A percentile compares a stretch with the other conserved stretches of the same genome.
Evolutionary conservation across 2,113 vertebrate genomes (phyloP).

Genomic region (Datnioides undecimradiatus): DNA sequence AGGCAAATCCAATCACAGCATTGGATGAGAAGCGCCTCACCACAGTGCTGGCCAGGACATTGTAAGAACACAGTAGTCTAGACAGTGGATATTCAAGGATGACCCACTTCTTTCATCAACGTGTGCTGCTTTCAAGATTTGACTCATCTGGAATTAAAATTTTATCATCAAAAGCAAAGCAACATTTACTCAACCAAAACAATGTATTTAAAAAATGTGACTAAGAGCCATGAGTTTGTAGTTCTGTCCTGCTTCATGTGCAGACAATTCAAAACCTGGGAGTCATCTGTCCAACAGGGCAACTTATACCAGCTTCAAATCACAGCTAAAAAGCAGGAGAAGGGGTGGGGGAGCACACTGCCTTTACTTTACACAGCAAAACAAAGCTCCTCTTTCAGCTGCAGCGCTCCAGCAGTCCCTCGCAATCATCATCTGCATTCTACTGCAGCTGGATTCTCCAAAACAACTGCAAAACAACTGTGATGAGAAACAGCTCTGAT

Average conservation of each 20-base stretch:
- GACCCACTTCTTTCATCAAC: background rate
- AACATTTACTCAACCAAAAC: constrained; percentile 14
- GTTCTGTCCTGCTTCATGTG: constrained; percentile 23
- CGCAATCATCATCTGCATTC: constrained; percentile 48
- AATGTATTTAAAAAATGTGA: too few species aligned
- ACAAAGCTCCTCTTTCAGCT: constrained; percentile 81
- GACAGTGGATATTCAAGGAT: constrained; percentile 51
- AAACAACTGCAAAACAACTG: background rate
- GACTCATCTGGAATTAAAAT: constrained; percentile 11
- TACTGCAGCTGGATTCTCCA: constrained; percentile 30
- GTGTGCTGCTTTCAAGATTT: constrained; percentile 8
- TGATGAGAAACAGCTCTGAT: constrained; percentile 1
- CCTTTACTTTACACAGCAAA: constrained; percentile 66
- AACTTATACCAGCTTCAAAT: constrained; percentile 14
- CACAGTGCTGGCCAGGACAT: constrained; percentile 23
- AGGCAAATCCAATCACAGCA: constrained; percentile 60
- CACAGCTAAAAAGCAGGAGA: constrained; percentile 30
- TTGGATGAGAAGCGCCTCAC: constrained; percentile 31
- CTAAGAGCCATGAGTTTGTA: background rate
- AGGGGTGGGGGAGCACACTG: constrained; percentile 31
- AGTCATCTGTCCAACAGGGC: constrained; percentile 11
- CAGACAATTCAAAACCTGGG: constrained; percentile 27
- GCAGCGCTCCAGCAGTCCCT: constrained; percentile 38
- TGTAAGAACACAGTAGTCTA: constrained; percentile 40
- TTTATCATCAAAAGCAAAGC: background rate